These are phyloP conservation scores for Eclectus roratus DNA, from an alignment of 2,113 vertebrate genomes.

Conservation along the genomic window DNA sequence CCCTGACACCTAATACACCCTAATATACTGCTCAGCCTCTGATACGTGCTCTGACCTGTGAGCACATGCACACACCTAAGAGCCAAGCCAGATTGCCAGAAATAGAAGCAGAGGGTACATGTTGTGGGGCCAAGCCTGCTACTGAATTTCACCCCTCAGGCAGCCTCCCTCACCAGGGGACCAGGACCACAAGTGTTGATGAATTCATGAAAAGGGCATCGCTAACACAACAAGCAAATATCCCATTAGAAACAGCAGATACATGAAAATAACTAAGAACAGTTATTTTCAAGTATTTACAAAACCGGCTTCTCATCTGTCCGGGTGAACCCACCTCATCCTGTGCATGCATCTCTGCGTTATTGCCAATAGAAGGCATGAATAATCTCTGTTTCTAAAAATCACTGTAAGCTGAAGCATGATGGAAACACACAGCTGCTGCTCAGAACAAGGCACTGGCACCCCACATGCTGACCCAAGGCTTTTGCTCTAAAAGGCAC, in stretches of 20 bases:
- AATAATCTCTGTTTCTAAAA: not conserved
- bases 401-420: not conserved
- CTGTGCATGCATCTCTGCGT: not conserved
- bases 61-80: not conserved
- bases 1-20: not conserved
- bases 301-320: not conserved
- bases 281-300: not conserved
- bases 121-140: not conserved
- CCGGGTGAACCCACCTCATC: not conserved
- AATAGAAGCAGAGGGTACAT: not conserved
- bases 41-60: fast-evolving
- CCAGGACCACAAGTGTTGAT: not conserved
- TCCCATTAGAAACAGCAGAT: not conserved
- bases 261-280: not conserved
- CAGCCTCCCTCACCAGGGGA: not conserved
- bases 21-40: not conserved
- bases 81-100: not conserved
- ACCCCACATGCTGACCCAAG: not conserved
- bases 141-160: not conserved
- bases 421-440: not conserved
- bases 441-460: not conserved
- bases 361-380: fast-evolving
- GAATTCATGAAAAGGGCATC: not conserved
- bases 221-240: not conserved
- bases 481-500: not conserved